These are phyloP conservation scores for Drosophila yooni DNA, from an alignment of 2,888 invertebrate species.

Conservation along the genomic window DNA sequence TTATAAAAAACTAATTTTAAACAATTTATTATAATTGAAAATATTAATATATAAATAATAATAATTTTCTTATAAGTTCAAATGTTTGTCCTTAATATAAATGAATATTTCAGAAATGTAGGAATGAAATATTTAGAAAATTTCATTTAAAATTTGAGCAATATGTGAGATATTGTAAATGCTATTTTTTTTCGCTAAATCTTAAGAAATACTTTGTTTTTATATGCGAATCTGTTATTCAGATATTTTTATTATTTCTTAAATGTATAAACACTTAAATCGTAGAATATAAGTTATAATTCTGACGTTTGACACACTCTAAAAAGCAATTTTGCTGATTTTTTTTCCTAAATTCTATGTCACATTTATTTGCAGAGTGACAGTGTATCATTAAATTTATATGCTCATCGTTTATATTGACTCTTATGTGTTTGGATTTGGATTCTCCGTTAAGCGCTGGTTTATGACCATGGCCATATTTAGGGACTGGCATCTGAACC, in stretches of 20 bases:
- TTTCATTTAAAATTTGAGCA: background rate
- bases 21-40: background rate
- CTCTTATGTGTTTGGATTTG: conserved; percentile 6
- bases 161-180: background rate
- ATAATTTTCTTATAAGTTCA: background rate
- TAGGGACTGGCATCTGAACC: conserved; percentile 29
- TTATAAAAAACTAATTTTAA: background rate
- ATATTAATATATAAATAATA: background rate
- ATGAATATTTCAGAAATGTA: background rate
- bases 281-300: background rate
- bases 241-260: background rate
- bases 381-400: conserved; percentile 27
- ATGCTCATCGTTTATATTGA: conserved; percentile 21
- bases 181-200: background rate
- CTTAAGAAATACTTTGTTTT: background rate
- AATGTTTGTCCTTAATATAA: background rate
- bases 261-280: background rate
- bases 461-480: conserved; percentile 43
- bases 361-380: background rate
- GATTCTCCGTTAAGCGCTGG: conserved; percentile 32
- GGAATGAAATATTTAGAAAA: background rate
- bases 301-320: background rate
- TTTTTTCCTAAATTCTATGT: background rate
- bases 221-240: background rate
- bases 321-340: background rate